Percentiles rank a stretch among this genome's conserved stretches.
These are phyloP conservation scores for Trachythela sp. DNA, from an alignment of 64 coral and sea anemone genomes.

Conservation along the genomic window DNA sequence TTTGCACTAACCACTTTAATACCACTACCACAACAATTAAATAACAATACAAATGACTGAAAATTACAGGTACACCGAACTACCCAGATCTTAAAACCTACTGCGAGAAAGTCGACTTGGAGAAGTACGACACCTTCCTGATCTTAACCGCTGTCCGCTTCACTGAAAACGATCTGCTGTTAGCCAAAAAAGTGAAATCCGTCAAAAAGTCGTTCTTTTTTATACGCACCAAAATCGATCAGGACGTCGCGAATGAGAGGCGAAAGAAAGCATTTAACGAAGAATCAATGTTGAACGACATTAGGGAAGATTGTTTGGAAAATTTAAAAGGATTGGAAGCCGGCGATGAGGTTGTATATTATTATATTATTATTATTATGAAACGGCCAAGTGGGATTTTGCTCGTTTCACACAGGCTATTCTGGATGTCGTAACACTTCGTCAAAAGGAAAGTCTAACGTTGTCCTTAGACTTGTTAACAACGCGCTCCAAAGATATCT, in stretches of 20 bases:
- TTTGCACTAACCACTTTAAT: too few relatives aligned
- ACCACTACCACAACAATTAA: too few relatives aligned
- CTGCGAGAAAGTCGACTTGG: slow-evolving; percentile 21
- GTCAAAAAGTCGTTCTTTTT: slow-evolving; percentile 29
- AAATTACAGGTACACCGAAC: slow-evolving; percentile 33
- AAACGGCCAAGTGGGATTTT: too few relatives aligned
- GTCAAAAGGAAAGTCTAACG: too few relatives aligned
- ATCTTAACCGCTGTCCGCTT: slow-evolving; percentile 32
- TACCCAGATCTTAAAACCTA: slow-evolving; percentile 39
- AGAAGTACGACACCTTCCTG: slow-evolving; percentile 38
- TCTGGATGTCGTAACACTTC: too few relatives aligned
- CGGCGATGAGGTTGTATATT: too few relatives aligned
- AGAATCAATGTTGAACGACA: not conserved
- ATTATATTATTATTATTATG: too few relatives aligned
- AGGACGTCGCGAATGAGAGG: slow-evolving; percentile 7
- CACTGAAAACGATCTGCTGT: slow-evolving; percentile 9
- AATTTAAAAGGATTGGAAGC: slow-evolving; percentile 14
- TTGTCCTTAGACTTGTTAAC: too few relatives aligned
- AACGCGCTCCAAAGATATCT: too few relatives aligned
- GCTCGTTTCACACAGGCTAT: too few relatives aligned
- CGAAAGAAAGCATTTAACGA: slow-evolving; percentile 39
- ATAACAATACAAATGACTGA: too few relatives aligned
- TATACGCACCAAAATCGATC: slow-evolving; percentile 56
- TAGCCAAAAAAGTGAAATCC: slow-evolving; percentile 19
- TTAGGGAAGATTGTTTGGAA: slow-evolving; percentile 12